Percentiles rank a stretch among this genome's conserved stretches.
phyloP scores from a whole-genome alignment of 1,140 invertebrate genomes.

The Phthorimaea operculella region DNA sequence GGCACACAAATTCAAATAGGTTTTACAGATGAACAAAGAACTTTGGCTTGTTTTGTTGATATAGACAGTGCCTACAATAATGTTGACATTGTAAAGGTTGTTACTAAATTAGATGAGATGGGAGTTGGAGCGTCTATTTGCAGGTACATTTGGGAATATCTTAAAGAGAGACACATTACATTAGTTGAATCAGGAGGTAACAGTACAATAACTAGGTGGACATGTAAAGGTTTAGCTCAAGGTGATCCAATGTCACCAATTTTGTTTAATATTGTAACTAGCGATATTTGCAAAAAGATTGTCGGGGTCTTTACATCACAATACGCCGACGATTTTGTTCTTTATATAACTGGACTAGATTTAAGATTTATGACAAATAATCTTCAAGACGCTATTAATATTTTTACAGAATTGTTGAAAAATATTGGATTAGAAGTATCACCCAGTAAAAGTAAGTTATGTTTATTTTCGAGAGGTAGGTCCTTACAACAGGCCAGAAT shows the following conservation, averaged over 20 bases:
- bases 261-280: slow-evolving; percentile 20
- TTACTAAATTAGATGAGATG: neutral
- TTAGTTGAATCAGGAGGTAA: slow-evolving; percentile 3
- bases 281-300: slow-evolving; percentile 12
- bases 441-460: slow-evolving; percentile 10
- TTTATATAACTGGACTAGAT: slow-evolving; percentile 10
- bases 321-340: slow-evolving; percentile 22
- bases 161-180: slow-evolving; percentile 13
- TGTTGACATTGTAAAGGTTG: neutral
- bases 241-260: slow-evolving; percentile 25
- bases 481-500: neutral
- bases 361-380: slow-evolving; percentile 7
- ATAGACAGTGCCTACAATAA: slow-evolving; percentile 14
- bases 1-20: slow-evolving; percentile 11
- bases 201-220: slow-evolving; percentile 8
- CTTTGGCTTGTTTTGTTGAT: slow-evolving; percentile 12
- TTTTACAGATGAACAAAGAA: neutral
- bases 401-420: slow-evolving; percentile 2
- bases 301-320: slow-evolving; percentile 11
- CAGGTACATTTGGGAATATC: slow-evolving; percentile 11
- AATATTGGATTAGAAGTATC: slow-evolving; percentile 14
- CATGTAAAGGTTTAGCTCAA: slow-evolving; percentile 18
- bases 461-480: slow-evolving; percentile 12
- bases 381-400: slow-evolving; percentile 12
- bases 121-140: neutral